phyloP scores from a whole-genome alignment of 2,797 vertebrate species.

The Cossypha niveicapilla region DNA sequence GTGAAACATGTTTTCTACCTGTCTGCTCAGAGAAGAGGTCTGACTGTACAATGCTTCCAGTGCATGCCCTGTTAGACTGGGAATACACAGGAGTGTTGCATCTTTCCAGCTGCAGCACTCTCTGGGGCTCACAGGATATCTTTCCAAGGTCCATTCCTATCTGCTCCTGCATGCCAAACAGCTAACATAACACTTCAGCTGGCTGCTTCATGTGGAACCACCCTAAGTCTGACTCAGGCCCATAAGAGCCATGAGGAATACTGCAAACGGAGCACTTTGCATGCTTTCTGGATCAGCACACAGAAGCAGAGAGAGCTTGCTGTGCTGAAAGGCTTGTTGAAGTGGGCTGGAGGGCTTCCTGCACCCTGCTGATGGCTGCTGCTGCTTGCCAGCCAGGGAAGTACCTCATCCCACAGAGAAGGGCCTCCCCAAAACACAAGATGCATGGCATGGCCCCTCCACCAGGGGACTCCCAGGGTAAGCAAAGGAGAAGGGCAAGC shows the following conservation, averaged over 20 bases:
- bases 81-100: not conserved
- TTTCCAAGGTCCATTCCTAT: not conserved
- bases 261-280: not conserved
- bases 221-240: not conserved
- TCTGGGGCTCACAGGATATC: not conserved
- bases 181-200: not conserved
- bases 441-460: rapidly evolving
- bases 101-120: not conserved
- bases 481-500: not conserved
- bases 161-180: not conserved
- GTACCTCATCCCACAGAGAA: not conserved
- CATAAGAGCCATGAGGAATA: not conserved
- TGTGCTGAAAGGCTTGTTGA: not conserved
- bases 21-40: not conserved
- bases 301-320: not conserved
- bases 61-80: rapidly evolving
- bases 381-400: not conserved
- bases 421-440: not conserved
- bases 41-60: not conserved
- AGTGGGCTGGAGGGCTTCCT: not conserved
- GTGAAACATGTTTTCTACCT: not conserved
- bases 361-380: not conserved
- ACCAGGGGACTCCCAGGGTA: not conserved
- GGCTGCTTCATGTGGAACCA: not conserved
- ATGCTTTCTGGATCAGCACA: not conserved